Conservation (phyloP, 2,797 vertebrate species). For the Sebastes hubbsi region DNA sequence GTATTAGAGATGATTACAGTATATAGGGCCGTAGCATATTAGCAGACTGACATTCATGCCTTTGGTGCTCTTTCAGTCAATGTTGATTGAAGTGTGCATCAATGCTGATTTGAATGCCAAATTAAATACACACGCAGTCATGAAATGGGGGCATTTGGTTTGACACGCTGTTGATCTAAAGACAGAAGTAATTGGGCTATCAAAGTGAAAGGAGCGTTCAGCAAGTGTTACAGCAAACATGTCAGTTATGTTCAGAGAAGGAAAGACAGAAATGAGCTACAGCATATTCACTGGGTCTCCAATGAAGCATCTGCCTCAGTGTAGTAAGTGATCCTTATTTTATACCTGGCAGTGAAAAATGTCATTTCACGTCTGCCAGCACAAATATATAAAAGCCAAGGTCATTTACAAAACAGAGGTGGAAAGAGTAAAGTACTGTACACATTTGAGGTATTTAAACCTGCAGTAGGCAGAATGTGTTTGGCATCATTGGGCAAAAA, state of each 20-base stretch:
- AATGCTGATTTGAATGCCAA: conserved; percentile 36
- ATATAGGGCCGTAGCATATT: conserved; percentile 5
- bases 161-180: conserved; percentile 39
- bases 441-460: neutral
- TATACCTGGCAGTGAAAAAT: neutral
- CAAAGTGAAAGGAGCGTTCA: conserved; percentile 22
- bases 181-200: conserved; percentile 32
- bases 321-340: conserved; percentile 1
- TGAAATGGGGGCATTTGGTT: conserved; percentile 23
- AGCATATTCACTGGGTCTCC: conserved; percentile 21
- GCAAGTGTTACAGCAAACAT: conserved; percentile 26
- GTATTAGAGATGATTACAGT: conserved; percentile 9
- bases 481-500: too few species aligned
- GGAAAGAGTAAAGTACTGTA: neutral
- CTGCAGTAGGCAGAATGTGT: too few species aligned
- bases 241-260: conserved; percentile 23
- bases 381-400: neutral
- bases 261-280: conserved; percentile 15
- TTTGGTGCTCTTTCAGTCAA: conserved; percentile 25
- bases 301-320: conserved; percentile 2
- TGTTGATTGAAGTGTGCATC: conserved; percentile 33
- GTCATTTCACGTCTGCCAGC: neutral
- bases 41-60: conserved; percentile 22
- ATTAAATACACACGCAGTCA: conserved; percentile 38
- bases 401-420: neutral